phyloP scores from a whole-genome alignment of 2,797 vertebrate genomes.

The Aphelocoma californica region DNA sequence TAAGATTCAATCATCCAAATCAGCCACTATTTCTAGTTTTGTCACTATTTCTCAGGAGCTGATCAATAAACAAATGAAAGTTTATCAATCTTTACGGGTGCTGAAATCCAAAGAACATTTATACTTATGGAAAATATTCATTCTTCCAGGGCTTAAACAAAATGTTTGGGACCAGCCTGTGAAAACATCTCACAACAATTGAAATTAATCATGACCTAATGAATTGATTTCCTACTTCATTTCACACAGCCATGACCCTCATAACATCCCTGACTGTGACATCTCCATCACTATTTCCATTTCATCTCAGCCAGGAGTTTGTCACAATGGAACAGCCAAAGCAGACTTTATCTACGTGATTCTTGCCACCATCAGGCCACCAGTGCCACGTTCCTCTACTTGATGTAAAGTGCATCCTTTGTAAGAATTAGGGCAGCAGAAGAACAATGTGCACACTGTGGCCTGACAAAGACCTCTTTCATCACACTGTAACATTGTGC shows the following conservation, averaged over 20 bases:
- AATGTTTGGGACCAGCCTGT: not conserved
- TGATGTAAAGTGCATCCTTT: not conserved
- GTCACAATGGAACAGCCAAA: not conserved
- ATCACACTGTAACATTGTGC: not conserved
- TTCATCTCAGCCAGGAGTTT: not conserved
- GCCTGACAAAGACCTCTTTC: slow-evolving; percentile 3
- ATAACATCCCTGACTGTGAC: not conserved
- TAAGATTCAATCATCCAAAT: not conserved
- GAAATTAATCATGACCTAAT: not conserved
- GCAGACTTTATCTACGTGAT: not conserved
- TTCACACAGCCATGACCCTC: not conserved
- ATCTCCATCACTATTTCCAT: not conserved
- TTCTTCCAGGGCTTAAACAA: not conserved
- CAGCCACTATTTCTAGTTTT: not conserved
- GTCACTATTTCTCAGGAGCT: not conserved
- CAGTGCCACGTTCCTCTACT: not conserved
- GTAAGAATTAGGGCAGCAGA: not conserved
- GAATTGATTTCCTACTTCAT: not conserved
- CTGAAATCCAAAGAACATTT: not conserved
- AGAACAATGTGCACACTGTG: not conserved
- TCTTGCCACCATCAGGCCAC: not conserved
- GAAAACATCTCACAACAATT: not conserved
- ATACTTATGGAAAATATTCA: accelerated
- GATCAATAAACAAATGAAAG: not conserved
- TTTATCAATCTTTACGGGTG: not conserved